Base-by-base conservation (phyloP, 2,113 vertebrate species). In the Xenopus borealis region DNA sequence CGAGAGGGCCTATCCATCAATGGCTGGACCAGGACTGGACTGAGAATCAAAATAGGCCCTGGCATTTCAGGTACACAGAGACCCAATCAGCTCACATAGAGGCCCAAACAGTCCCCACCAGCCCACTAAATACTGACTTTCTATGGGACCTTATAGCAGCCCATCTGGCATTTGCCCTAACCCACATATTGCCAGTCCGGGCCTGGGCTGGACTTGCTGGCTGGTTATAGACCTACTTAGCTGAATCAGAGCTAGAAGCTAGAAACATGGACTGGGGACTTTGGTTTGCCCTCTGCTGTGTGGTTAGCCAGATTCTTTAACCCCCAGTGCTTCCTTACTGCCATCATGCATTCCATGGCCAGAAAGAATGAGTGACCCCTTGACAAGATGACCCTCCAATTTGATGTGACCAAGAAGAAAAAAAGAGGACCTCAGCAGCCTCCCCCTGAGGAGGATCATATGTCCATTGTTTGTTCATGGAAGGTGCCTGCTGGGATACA, bases 241-340 rank as follows among this genome's bases (percentile, higher is more conserved):
- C 44, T 88, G 95, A 73, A 94, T 96, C 82, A 95, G 83, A 62
- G 94, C n/a, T n/a, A n/a, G n/a, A n/a, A 99, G 81, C 85, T 98
- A 47, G 96, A 99, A 50, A 73, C 80, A 14, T 98, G 97, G 97
- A 92, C 89, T 33, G n/a, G n/a, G n/a, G n/a, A n/a, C n/a, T n/a
- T n/a, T n/a, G n/a, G n/a, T n/a, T n/a, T n/a, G n/a, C n/a, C n/a
- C 1, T 85, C 93, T 0, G 81, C 81, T 0, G 92, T 98, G 75
- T 98, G 96, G 97, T 85, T 99, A 0, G 88, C 95, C 0, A 96
- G 97, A 6, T 93, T 99, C 85, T 98, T 98, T 83, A 98, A 95
- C 79, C 97, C 96, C 0, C 96, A 98, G 88, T 94, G 95, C 66
- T 93, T 98, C 80, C 91, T 99, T 78, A 97, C 96, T 0, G 96